These are phyloP conservation scores for Tenebrio molitor DNA, from an alignment of 1,140 invertebrate genomes.

Conservation along the genomic window DNA sequence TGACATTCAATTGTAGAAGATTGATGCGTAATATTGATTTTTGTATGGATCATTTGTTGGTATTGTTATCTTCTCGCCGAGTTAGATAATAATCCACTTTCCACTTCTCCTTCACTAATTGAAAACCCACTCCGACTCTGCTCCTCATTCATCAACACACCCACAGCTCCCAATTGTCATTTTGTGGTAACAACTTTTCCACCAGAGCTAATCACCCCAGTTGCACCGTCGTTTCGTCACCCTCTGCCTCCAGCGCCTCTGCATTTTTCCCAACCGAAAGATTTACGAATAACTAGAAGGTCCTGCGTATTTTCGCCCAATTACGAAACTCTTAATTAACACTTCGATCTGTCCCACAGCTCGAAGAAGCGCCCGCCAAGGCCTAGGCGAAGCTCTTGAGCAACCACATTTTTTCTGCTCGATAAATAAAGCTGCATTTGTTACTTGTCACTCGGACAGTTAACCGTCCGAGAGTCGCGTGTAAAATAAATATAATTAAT, in stretches of 20 bases:
- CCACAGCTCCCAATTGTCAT: slow-evolving; percentile 20
- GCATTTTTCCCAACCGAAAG: too few relatives aligned
- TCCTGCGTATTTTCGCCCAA: neutral
- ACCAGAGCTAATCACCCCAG: too few relatives aligned
- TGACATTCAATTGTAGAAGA: slow-evolving; percentile 47
- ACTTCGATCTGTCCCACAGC: neutral
- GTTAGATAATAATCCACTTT: slow-evolving; percentile 40
- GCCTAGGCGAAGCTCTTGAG: slow-evolving; percentile 2
- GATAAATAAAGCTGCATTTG: slow-evolving; percentile 32
- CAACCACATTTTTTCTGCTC: neutral
- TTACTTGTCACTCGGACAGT: slow-evolving; percentile 31
- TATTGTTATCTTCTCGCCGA: slow-evolving; percentile 27
- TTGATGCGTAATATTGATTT: slow-evolving; percentile 47
- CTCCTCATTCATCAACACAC: slow-evolving; percentile 1
- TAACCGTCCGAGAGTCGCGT: slow-evolving; percentile 23
- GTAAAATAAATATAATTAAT: slow-evolving; percentile 47
- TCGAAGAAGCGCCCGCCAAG: neutral
- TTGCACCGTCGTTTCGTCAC: too few relatives aligned
- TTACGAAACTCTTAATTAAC: neutral
- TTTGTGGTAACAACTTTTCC: slow-evolving; percentile 12
- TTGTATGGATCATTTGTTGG: slow-evolving; percentile 25
- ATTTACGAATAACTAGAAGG: too few relatives aligned
- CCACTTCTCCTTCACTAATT: slow-evolving; percentile 20
- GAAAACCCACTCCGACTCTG: slow-evolving; percentile 7
- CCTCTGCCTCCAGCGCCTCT: too few relatives aligned